A percentile compares a stretch with the other conserved stretches of the same genome.
Evolutionary conservation across 2,888 invertebrate species (phyloP).

Genomic region (Cephus rjabovi): DNA sequence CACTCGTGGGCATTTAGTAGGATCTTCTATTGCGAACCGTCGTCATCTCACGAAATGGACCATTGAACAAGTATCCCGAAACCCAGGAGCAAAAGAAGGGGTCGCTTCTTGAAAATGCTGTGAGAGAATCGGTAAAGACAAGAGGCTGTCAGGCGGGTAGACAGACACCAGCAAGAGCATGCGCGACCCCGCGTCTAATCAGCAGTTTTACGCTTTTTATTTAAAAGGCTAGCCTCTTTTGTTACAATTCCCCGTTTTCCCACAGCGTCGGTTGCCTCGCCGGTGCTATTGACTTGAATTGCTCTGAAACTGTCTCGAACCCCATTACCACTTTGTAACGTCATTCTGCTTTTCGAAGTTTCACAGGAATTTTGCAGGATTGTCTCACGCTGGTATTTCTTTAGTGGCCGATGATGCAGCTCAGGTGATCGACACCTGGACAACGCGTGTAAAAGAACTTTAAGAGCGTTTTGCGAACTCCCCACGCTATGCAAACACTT

Average conservation of each 20-base stretch:
- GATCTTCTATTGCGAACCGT: neutral
- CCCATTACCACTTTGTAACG: neutral
- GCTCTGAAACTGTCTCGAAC: neutral
- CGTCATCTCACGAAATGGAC: neutral
- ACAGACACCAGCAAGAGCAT: slow-evolving; percentile 49
- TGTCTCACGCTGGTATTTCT: neutral
- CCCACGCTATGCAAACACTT: neutral
- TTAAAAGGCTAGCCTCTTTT: slow-evolving; percentile 45
- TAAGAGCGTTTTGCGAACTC: neutral
- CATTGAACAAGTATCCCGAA: slow-evolving; percentile 2
- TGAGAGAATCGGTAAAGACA: neutral
- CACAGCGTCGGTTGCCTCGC: slow-evolving; percentile 54
- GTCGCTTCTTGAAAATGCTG: neutral
- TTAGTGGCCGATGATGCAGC: neutral
- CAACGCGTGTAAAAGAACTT: neutral
- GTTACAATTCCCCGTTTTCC: slow-evolving; percentile 56
- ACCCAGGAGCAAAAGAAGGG: neutral
- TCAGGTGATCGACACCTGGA: neutral
- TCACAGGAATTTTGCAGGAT: neutral
- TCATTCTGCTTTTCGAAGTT: neutral
- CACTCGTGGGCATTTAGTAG: neutral
- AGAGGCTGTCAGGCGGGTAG: slow-evolving; percentile 8
- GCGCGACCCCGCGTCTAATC: slow-evolving; percentile 64
- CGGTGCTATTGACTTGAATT: neutral
- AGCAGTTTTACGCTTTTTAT: slow-evolving; percentile 65